phyloP scores from a whole-genome alignment of 2,888 invertebrate species.

The Nomada goodeniana region DNA sequence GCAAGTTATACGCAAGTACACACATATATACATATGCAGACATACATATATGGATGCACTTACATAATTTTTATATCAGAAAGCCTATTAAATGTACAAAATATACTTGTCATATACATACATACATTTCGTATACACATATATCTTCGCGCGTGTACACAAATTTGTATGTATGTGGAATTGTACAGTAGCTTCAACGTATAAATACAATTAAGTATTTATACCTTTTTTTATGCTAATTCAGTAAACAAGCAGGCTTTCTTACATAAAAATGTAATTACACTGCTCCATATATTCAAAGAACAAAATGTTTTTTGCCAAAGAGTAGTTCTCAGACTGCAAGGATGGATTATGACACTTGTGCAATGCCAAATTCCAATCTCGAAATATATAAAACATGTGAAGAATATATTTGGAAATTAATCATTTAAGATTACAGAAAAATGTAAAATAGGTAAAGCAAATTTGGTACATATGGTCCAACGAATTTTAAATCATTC shows the following conservation, averaged over 20 bases:
- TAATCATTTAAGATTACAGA: constrained; percentile 23
- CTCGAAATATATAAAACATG: constrained; percentile 33
- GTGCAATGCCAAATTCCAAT: constrained; percentile 34
- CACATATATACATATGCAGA: constrained; percentile 62
- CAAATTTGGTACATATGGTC: constrained; percentile 25
- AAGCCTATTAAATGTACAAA: constrained; percentile 71
- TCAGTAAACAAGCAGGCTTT: constrained; percentile 64
- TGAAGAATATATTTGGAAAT: constrained; percentile 26
- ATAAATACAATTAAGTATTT: constrained; percentile 62
- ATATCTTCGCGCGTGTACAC: constrained; percentile 26
- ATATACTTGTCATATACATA: constrained; percentile 53
- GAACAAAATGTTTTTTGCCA: constrained; percentile 59
- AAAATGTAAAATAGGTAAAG: not conserved
- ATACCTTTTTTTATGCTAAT: constrained; percentile 52
- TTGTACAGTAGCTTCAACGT: constrained; percentile 56
- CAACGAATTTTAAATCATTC: constrained; percentile 41
- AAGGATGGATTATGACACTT: constrained; percentile 67
- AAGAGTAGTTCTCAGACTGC: constrained; percentile 56
- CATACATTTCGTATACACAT: constrained; percentile 38
- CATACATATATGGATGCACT: constrained; percentile 67
- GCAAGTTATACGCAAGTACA: constrained; percentile 69
- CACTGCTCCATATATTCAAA: constrained; percentile 65
- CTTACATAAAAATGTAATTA: constrained; percentile 70
- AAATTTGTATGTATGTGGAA: constrained; percentile 47
- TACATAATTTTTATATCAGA: constrained; percentile 72